A percentile compares a stretch with the other conserved stretches of the same genome.
Conservation (phyloP, 2,797 vertebrate species). For the Babyrousa celebensis region DNA sequence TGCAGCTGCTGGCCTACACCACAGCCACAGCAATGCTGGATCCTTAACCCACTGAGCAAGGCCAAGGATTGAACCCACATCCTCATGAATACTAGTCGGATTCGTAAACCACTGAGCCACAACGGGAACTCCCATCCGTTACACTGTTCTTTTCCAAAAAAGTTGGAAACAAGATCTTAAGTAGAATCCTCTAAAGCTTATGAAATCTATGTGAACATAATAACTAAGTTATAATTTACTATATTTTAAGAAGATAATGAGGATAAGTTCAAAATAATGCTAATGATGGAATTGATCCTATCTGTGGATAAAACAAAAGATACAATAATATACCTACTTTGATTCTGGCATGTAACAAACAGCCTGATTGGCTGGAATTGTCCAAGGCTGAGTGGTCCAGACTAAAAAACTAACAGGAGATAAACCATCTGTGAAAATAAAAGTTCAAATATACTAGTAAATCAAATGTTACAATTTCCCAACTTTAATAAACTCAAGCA, state of each 20-base stretch:
- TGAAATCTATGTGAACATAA: neutral
- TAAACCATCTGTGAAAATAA: conserved; percentile 88
- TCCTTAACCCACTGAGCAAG: too few species aligned
- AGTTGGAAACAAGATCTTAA: neutral
- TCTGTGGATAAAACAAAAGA: conserved; percentile 31
- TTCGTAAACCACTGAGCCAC: too few species aligned
- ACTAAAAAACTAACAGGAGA: conserved; percentile 93
- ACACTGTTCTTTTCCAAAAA: conserved; percentile 29
- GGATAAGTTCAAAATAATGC: neutral
- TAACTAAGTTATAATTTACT: neutral
- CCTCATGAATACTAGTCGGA: too few species aligned
- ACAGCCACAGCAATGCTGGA: too few species aligned
- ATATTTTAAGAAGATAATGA: conserved; percentile 18
- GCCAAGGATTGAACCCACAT: too few species aligned
- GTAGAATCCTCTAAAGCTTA: neutral
- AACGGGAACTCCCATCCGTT: too few species aligned
- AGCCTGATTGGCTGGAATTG: conserved; percentile 97
- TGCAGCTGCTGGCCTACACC: too few species aligned
- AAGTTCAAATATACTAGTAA: conserved; percentile 80
- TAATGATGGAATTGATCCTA: neutral
- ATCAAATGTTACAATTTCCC: neutral
- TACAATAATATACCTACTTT: conserved; percentile 91
- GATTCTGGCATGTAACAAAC: conserved; percentile 97
- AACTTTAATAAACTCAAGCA: neutral
- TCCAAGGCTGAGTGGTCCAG: conserved; percentile 99